These are phyloP conservation scores for Heliconius nattereri DNA, from an alignment of 1,140 invertebrate genomes.

Conservation along the genomic window DNA sequence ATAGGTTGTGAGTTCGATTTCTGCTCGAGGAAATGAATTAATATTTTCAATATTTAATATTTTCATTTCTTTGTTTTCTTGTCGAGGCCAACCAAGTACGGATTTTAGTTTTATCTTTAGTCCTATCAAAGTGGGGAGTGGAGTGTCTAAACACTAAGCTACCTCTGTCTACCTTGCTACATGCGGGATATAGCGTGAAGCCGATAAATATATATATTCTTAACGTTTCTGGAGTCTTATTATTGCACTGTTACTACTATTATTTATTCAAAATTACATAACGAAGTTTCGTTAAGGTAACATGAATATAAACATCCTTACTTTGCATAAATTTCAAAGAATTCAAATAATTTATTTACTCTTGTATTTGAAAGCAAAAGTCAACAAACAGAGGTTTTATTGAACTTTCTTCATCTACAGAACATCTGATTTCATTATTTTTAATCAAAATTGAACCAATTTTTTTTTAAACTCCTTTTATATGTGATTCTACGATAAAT, in stretches of 20 bases:
- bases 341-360: constrained; percentile 37
- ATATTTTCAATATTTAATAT: no score
- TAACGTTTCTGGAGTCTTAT: constrained; percentile 10
- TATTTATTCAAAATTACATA: constrained; percentile 13
- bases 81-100: no score
- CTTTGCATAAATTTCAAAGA: constrained; percentile 32
- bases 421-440: constrained; percentile 16
- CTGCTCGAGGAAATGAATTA: no score
- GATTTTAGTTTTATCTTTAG: no score
- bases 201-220: neutral
- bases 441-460: neutral
- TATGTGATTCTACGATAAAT: neutral
- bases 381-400: constrained; percentile 23
- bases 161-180: no score
- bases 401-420: constrained; percentile 32
- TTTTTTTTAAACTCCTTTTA: neutral
- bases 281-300: constrained; percentile 9
- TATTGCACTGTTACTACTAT: constrained; percentile 15
- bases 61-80: no score
- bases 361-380: constrained; percentile 34
- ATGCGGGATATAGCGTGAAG: no score
- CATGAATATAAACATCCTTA: constrained; percentile 22
- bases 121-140: no score
- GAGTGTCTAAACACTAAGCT: no score
- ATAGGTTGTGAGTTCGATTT: no score